Evolutionary conservation across 2,888 invertebrate genomes (phyloP).

Genomic region (Apodemia duryi): DNA sequence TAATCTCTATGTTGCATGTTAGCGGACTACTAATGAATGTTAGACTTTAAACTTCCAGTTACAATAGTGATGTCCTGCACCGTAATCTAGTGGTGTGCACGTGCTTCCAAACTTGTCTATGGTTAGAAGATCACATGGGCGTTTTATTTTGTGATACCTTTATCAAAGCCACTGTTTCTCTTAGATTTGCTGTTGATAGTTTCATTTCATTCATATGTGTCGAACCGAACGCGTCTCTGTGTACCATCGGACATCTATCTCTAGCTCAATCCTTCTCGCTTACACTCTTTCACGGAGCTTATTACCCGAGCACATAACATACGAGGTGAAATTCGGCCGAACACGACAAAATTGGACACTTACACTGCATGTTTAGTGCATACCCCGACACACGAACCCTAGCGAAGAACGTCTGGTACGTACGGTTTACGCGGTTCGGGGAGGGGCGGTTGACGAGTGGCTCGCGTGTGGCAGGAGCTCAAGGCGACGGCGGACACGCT

Average conservation of each 20-base stretch:
- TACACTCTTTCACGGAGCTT: constrained; percentile 63
- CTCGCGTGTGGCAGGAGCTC: constrained; percentile 84
- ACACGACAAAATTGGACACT: constrained; percentile 48
- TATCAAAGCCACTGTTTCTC: constrained; percentile 75
- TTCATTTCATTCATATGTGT: constrained; percentile 75
- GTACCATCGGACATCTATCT: constrained; percentile 49
- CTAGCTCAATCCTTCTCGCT: constrained; percentile 69
- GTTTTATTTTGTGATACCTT: constrained; percentile 80
- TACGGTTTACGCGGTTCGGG: constrained; percentile 16
- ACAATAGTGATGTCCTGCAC: constrained; percentile 47
- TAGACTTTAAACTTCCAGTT: constrained; percentile 14
- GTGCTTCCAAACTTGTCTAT: constrained; percentile 61
- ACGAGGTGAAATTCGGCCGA: constrained; percentile 51
- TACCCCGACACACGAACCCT: constrained; percentile 73
- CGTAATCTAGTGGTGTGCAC: constrained; percentile 56
- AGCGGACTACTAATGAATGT: constrained; percentile 32
- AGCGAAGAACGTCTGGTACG: constrained; percentile 65
- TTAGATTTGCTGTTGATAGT: constrained; percentile 73
- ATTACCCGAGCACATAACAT: constrained; percentile 52
- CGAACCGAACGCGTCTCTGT: constrained; percentile 65
- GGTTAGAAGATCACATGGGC: constrained; percentile 67
- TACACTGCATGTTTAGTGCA: constrained; percentile 79
- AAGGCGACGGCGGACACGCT: constrained; percentile 91
- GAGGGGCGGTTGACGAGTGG: constrained; percentile 53
- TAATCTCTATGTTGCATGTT: constrained; percentile 47